Percentiles rank a stretch among this genome's conserved stretches.
phyloP scores from a whole-genome alignment of 2,888 invertebrate species.

The Rotaria socialis region DNA sequence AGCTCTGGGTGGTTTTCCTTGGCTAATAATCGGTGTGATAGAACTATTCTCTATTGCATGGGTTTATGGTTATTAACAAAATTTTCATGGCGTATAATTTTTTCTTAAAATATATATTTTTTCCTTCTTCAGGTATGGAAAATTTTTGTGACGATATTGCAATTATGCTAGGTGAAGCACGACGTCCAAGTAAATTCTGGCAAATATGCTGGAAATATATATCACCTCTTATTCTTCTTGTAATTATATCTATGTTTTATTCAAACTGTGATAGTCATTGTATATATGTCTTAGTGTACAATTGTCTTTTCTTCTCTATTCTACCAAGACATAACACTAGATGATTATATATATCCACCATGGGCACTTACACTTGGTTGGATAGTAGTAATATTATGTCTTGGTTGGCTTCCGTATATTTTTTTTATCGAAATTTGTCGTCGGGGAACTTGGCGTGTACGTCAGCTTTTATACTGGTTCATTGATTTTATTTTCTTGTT shows the following conservation, averaged over 20 bases:
- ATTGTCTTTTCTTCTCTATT: constrained; percentile 38
- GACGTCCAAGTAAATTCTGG: constrained; percentile 29
- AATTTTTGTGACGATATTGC: constrained; percentile 32
- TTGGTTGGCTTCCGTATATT: constrained; percentile 41
- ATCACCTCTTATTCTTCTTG: background rate
- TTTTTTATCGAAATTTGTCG: constrained; percentile 28
- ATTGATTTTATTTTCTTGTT: background rate
- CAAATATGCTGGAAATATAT: constrained; percentile 21
- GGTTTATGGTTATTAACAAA: background rate
- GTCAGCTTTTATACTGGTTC: background rate
- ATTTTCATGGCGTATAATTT: too few relatives aligned
- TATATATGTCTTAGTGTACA: background rate
- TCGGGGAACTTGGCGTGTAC: constrained; percentile 25
- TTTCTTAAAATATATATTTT: too few relatives aligned
- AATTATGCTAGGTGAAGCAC: constrained; percentile 21
- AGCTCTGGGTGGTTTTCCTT: constrained; percentile 57
- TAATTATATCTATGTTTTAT: background rate
- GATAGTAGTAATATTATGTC: constrained; percentile 39
- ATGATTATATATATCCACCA: constrained; percentile 43
- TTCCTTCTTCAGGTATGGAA: background rate
- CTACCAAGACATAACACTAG: constrained; percentile 38
- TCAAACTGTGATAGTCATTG: background rate
- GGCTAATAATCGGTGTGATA: constrained; percentile 56
- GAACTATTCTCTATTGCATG: constrained; percentile 55
- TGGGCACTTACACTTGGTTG: constrained; percentile 44